phyloP scores from a whole-genome alignment of 1,140 invertebrate genomes.

The Frieseomelitta varia region DNA sequence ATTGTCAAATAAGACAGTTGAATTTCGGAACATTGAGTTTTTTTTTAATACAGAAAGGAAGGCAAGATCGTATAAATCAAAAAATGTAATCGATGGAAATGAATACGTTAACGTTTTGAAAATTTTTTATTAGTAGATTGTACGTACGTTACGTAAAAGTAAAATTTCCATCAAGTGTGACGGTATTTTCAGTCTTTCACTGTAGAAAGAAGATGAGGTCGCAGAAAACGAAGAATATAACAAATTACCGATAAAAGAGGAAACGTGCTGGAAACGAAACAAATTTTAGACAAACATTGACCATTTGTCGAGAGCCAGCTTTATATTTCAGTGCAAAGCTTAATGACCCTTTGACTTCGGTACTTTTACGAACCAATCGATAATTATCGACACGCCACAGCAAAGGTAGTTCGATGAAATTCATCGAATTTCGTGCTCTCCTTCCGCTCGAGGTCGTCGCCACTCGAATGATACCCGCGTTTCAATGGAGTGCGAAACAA shows the following conservation, averaged over 20 bases:
- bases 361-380: neutral
- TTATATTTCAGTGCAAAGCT: neutral
- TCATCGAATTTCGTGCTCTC: neutral
- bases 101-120: too few relatives aligned
- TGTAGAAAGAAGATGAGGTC: neutral
- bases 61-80: neutral
- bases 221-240: neutral
- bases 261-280: too few relatives aligned
- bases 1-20: neutral
- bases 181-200: neutral
- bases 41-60: neutral
- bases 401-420: neutral
- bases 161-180: neutral
- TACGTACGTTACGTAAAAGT: neutral
- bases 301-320: neutral
- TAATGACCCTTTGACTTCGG: neutral
- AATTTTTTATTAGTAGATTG: too few relatives aligned
- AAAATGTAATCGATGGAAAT: neutral
- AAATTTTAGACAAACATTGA: neutral
- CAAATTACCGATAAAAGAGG: neutral
- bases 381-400: neutral
- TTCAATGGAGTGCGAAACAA: conserved; percentile 40
- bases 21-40: neutral
- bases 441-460: neutral
- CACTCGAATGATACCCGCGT: conserved; percentile 3